A percentile compares a stretch with the other conserved stretches of the same genome.
Evolutionary conservation across 2,888 invertebrate genomes (phyloP).

Genomic region (Heliconius aoede): DNA sequence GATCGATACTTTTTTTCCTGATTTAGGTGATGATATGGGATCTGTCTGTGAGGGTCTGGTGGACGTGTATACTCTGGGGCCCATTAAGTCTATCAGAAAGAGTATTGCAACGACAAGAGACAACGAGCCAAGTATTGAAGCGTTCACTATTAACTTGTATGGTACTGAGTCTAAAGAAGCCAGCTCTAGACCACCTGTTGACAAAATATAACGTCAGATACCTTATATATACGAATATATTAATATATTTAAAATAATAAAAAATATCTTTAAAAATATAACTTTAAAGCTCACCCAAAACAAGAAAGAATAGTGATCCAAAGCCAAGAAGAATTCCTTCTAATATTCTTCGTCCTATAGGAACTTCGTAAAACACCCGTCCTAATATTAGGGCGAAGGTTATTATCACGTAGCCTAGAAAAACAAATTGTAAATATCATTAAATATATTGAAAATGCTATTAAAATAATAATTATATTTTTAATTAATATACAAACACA

Average conservation of each 20-base stretch:
- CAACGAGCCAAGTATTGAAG: constrained; percentile 87
- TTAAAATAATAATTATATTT: background rate
- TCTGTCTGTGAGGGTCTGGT: constrained; percentile 76
- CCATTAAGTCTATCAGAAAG: constrained; percentile 87
- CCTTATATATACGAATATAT: background rate
- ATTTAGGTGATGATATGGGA: constrained; percentile 58
- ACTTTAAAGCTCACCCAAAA: constrained; percentile 78
- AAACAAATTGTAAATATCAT: background rate
- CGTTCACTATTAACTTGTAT: constrained; percentile 86
- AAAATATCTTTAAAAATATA: background rate
- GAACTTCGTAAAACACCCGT: constrained; percentile 86
- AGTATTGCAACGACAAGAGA: constrained; percentile 87
- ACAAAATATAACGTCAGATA: constrained; percentile 29
- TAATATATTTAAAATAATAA: too few relatives aligned
- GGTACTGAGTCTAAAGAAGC: constrained; percentile 89
- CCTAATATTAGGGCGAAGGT: constrained; percentile 87
- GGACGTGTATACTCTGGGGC: constrained; percentile 77
- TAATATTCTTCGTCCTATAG: constrained; percentile 84
- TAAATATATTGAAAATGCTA: background rate
- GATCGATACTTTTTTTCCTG: constrained; percentile 69
- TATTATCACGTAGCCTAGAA: constrained; percentile 86
- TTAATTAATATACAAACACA: too few relatives aligned
- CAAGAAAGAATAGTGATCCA: constrained; percentile 87
- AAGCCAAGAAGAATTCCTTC: constrained; percentile 88
- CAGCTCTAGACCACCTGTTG: constrained; percentile 86